phyloP scores from a whole-genome alignment of 2,888 invertebrate species.

The Lysandra coridon region DNA sequence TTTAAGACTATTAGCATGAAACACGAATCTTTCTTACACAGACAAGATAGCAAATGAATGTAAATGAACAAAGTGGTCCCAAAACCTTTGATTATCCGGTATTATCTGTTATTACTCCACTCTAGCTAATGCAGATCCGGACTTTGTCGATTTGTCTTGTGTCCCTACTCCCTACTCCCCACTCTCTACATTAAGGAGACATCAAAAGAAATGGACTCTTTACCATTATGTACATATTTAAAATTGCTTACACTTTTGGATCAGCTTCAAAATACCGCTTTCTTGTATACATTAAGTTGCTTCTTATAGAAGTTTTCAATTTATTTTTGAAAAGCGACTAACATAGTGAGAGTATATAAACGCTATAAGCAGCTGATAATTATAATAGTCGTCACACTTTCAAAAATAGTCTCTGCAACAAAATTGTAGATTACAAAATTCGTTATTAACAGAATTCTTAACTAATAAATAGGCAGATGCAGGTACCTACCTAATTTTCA shows the following conservation, averaged over 20 bases:
- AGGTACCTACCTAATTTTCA: too few relatives aligned
- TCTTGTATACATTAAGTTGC: not conserved
- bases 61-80: not conserved
- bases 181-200: not conserved
- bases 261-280: not conserved
- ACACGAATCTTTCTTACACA: too few relatives aligned
- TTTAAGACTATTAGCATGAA: too few relatives aligned
- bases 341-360: not conserved
- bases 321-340: not conserved
- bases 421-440: not conserved
- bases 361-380: not conserved
- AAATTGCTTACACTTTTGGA: too few relatives aligned
- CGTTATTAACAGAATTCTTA: too few relatives aligned
- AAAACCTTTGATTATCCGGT: slow-evolving; percentile 16
- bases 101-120: slow-evolving; percentile 3
- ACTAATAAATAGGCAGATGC: too few relatives aligned
- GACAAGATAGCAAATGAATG: not conserved
- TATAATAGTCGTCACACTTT: slow-evolving; percentile 4
- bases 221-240: too few relatives aligned
- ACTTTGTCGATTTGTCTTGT: not conserved
- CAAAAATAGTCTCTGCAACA: not conserved
- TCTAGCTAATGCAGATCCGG: slow-evolving; percentile 4
- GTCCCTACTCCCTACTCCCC: not conserved
- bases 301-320: not conserved
- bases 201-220: not conserved